Conservation (phyloP, 2,797 vertebrate species). For the Rhinichthys osculus region DNA sequence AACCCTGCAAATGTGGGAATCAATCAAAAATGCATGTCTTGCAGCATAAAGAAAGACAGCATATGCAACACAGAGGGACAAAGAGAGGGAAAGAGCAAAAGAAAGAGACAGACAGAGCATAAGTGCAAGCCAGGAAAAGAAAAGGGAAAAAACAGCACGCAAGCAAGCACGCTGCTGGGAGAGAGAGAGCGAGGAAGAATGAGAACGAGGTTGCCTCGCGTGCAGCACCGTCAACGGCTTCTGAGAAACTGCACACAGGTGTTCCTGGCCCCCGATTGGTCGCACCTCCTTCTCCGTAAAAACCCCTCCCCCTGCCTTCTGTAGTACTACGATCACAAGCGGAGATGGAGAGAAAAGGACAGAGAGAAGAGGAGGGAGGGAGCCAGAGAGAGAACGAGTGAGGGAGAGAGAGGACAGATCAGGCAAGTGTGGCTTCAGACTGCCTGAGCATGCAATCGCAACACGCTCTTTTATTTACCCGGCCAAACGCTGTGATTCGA, state of each 20-base stretch:
- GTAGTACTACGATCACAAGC: conserved; percentile 65
- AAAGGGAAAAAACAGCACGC: conserved; percentile 3
- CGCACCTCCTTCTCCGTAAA: conserved; percentile 74
- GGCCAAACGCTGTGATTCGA: neutral
- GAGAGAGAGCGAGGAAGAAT: conserved; percentile 16
- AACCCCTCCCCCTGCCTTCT: conserved; percentile 68
- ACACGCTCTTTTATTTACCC: conserved; percentile 28
- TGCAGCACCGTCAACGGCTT: conserved; percentile 60
- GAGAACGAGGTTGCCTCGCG: conserved; percentile 53
- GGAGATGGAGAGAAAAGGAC: conserved; percentile 61
- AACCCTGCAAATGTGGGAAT: conserved; percentile 40
- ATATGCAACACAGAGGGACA: neutral
- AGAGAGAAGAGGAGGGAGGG: conserved; percentile 47
- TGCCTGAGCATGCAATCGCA: conserved; percentile 38
- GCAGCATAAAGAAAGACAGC: neutral
- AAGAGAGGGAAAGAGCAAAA: conserved; percentile 2
- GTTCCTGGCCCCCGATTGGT: conserved; percentile 75
- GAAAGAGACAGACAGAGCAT: conserved; percentile 28
- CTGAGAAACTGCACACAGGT: conserved; percentile 64
- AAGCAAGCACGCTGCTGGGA: neutral
- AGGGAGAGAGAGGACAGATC: conserved; percentile 29
- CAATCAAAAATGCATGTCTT: conserved; percentile 43
- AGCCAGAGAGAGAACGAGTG: conserved; percentile 14
- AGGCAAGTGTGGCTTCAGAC: conserved; percentile 43
- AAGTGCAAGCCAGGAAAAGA: conserved; percentile 52